Evolutionary conservation across 2,888 invertebrate species (phyloP).

Genomic region (Amiota minor): DNA sequence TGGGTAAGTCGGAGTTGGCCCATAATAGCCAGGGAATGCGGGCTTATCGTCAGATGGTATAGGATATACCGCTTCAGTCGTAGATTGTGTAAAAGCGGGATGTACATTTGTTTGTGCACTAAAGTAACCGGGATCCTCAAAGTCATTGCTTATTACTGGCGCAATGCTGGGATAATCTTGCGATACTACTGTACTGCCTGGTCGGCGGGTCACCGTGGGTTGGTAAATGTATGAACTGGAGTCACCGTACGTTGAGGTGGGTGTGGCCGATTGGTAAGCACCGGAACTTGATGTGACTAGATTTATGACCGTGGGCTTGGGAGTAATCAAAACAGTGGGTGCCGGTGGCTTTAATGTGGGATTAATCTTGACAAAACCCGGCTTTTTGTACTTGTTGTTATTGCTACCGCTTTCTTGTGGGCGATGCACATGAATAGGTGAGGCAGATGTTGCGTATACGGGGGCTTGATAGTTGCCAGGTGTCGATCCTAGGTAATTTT

Average conservation of each 20-base stretch:
- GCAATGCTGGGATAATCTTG: constrained; percentile 48
- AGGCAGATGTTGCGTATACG: constrained; percentile 57
- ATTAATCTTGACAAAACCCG: constrained; percentile 68
- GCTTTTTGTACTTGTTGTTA: constrained; percentile 60
- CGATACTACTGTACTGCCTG: constrained; percentile 48
- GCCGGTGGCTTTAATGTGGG: constrained; percentile 76
- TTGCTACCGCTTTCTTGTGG: constrained; percentile 46
- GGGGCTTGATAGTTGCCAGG: constrained; percentile 57
- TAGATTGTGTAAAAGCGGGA: constrained; percentile 55
- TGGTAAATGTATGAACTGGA: constrained; percentile 74
- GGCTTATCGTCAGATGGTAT: constrained; percentile 70
- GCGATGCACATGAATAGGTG: constrained; percentile 70
- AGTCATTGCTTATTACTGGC: constrained; percentile 69
- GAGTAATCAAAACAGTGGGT: constrained; percentile 76
- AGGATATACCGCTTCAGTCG: constrained; percentile 57
- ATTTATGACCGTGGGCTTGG: constrained; percentile 77
- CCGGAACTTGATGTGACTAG: constrained; percentile 57
- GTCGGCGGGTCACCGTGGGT: constrained; percentile 65
- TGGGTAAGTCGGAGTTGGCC: constrained; percentile 71
- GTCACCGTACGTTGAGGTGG: constrained; percentile 40
- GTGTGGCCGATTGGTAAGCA: constrained; percentile 55
- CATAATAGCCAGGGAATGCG: constrained; percentile 71
- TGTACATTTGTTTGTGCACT: constrained; percentile 49
- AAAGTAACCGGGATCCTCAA: constrained; percentile 73
- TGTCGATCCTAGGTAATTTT: constrained; percentile 56